phyloP scores from a whole-genome alignment of 2,888 invertebrate genomes.

The Adelognathus sp. region DNA sequence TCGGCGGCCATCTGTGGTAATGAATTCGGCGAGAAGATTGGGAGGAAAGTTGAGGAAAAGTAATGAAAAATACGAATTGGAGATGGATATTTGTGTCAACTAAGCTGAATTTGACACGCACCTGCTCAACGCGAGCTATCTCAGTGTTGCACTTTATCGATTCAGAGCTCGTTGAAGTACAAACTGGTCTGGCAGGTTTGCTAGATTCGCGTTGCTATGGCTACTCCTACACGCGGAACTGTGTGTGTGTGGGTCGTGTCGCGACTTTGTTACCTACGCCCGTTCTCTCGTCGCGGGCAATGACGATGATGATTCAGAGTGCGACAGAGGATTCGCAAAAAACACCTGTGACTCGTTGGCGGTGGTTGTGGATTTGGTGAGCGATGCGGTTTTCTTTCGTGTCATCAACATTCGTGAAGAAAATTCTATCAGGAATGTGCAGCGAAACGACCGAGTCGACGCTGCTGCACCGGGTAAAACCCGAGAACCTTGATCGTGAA shows the following conservation, averaged over 20 bases:
- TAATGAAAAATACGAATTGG: not conserved
- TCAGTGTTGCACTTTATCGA: constrained; percentile 77
- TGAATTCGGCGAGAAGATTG: not conserved
- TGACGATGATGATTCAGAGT: not conserved
- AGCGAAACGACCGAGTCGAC: constrained; percentile 50
- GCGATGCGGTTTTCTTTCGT: not conserved
- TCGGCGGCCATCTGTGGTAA: not conserved
- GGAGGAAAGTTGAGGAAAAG: not conserved
- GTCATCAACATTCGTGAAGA: not conserved
- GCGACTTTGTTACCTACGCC: not conserved
- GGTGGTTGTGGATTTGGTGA: not conserved
- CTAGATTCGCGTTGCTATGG: constrained; percentile 75
- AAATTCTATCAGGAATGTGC: not conserved
- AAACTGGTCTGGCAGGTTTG: constrained; percentile 1
- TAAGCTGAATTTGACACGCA: not conserved
- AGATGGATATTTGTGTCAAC: not conserved
- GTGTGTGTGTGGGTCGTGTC: not conserved
- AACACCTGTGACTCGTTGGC: not conserved
- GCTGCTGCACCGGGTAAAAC: constrained; percentile 61
- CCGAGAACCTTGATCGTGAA: constrained; percentile 76
- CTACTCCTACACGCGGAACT: constrained; percentile 66
- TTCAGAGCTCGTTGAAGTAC: constrained; percentile 59
- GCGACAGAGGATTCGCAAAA: not conserved
- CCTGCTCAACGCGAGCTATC: constrained; percentile 28
- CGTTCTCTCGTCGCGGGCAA: not conserved